Base-by-base conservation (phyloP, 2,888 invertebrate species). In the Agriopis leucophaearia region DNA sequence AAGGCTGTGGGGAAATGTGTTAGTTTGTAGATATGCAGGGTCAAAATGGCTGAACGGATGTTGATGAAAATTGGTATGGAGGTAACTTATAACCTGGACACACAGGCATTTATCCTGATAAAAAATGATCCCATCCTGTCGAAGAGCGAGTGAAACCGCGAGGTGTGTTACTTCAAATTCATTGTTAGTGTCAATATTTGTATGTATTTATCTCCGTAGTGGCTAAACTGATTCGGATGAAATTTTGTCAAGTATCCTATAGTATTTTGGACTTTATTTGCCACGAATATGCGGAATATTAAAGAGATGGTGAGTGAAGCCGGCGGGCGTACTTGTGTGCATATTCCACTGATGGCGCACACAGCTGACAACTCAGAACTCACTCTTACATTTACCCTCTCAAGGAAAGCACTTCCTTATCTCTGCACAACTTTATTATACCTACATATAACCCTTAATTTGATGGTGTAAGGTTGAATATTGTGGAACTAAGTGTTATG, bases 371-470 rank as follows among this genome's bases (percentile, higher is more conserved):
- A 81, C 80, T 83, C 80, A 79, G 73, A 76, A 81, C 80, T 78
- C 81, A 79, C 78, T 80, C 82, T 60, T 69, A 60, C 68, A 60
- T 56, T 56, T 64, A 64, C 84, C 84, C 87, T 87, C 85, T 71
- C 72, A 84, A 55, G 82, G 86, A 81, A 87, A 85, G 85, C 86
- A 86, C 86, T 90, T 88, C 86, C 88, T 85, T 83, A 81, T 83
- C 77, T 77, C 75, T 73, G 73, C 64, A 69, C 81, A 73, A 79
- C 70, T 72, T 78, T 44, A 47, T 48, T 38, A 36, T 71, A 48
- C 51, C 35, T 47, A 48, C 48, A 55, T 50, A 45, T n/a, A 16
- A 57, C 47, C 62, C 73, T 73, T 82, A 80, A 6, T 0, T 0
- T 0, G 0, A 3, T 0, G 0, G 1, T 0, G 63, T 77, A 87